Base-by-base conservation (phyloP, 2,888 invertebrate genomes). In the Dryadula phaetusa region DNA sequence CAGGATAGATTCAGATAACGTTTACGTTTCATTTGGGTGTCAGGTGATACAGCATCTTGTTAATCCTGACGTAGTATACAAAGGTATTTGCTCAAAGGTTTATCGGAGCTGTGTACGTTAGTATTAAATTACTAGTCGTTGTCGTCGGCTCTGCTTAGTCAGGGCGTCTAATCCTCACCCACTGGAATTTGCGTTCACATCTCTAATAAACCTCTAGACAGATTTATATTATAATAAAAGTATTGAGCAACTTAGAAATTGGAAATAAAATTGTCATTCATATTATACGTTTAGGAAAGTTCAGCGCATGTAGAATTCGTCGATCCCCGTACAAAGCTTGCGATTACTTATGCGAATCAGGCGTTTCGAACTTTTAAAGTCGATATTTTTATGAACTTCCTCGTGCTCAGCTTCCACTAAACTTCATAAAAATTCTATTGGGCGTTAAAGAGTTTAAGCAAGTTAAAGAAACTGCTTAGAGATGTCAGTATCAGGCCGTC, bases 391-490 rank as follows among this genome's bases (percentile, higher is more conserved):
- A 73, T 70, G 69, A 76, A 76, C 71, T 73, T 70, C 62, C 58
- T 64, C 63, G 66, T 67, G 52, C 67, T 56, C 62, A 56, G 62
- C 61, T 76, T n/a, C 70, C 70, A 67, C 70, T 58, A 73, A 79
- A 81, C 75, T 81, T 82, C 75, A 79, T 81, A 82, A 83, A 83
- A 83, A 81, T 81, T 81, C 79, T 79, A 80, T 82, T 74, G 77
- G 77, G 79, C 79, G 72, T 76, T 76, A 73, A 74, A 77, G 76
- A 75, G 72, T 74, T 74, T 70, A 52, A 70, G 68, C 61, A 70
- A 75, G 76, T 77, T 76, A 70, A 56, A 58, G 61, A 73, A 76
- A 74, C 72, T 71, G 72, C 77, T 77, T 75, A 71, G 73, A 66
- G 69, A 74, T 77, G 81, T 82, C 83, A 80, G 71, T 72, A 74